phyloP scores from a whole-genome alignment of 2,113 vertebrate species.

The Corapipo altera region DNA sequence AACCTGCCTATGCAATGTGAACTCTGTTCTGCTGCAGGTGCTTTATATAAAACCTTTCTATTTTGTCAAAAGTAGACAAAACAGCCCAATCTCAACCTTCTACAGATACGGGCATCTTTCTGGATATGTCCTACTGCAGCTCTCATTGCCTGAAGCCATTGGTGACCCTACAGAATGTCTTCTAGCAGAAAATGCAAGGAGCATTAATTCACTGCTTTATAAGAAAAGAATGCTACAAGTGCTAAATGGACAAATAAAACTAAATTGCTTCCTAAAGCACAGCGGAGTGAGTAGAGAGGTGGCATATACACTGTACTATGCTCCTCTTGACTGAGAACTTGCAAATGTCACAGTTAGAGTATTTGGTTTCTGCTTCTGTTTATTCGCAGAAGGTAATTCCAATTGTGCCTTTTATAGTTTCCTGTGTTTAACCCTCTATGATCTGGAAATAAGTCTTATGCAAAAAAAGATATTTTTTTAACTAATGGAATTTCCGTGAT shows the following conservation, averaged over 20 bases:
- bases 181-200: background rate
- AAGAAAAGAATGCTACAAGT: background rate
- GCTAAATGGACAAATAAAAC: conserved; percentile 15
- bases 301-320: background rate
- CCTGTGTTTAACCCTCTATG: background rate
- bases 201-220: conserved; percentile 8
- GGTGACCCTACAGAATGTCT: background rate
- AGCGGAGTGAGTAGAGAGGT: background rate
- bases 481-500: background rate
- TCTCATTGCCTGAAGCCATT: background rate
- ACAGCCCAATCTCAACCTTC: background rate
- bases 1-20: background rate
- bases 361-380: background rate
- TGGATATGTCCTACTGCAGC: background rate
- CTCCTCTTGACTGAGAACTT: background rate
- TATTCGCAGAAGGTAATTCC: background rate
- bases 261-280: background rate
- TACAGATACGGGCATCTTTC: background rate
- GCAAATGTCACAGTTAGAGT: background rate
- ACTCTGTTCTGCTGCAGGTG: background rate
- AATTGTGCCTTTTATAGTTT: background rate
- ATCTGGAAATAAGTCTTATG: conserved; percentile 28
- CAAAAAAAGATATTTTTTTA: background rate
- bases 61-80: background rate
- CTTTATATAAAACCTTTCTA: background rate